These are phyloP conservation scores for Ctenoplectra terminalis DNA, from an alignment of 1,140 invertebrate genomes.

Conservation along the genomic window DNA sequence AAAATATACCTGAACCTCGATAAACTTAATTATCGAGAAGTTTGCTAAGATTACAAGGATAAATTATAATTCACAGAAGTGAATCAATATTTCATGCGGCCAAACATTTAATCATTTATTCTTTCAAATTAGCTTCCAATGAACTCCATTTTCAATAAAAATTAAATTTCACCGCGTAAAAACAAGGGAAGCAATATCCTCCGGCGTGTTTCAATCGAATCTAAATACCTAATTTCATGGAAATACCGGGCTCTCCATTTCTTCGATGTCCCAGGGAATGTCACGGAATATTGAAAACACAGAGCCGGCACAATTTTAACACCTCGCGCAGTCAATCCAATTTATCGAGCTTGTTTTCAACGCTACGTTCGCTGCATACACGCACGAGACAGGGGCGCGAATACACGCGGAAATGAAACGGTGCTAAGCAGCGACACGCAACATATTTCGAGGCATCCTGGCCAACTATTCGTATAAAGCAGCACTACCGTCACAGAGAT, in stretches of 20 bases:
- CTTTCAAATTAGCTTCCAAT: not conserved
- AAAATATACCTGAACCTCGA: not conserved
- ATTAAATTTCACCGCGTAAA: not conserved
- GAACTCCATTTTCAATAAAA: not conserved
- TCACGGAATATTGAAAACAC: not conserved
- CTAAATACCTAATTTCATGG: not conserved
- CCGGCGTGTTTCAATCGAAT: not conserved
- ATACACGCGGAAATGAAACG: not conserved
- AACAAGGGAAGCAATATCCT: not conserved
- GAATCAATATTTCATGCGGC: slow-evolving; percentile 18
- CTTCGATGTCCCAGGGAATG: not conserved
- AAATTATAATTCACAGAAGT: not conserved
- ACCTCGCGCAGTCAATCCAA: not conserved
- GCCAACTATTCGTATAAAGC: slow-evolving; percentile 15
- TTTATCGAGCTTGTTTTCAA: slow-evolving; percentile 5
- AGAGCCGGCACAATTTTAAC: not conserved
- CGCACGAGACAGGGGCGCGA: not conserved
- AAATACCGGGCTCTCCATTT: not conserved
- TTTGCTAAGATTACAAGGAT: slow-evolving; percentile 9
- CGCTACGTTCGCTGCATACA: not conserved
- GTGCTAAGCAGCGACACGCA: slow-evolving; percentile 9
- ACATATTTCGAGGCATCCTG: slow-evolving; percentile 22
- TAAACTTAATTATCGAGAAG: not conserved
- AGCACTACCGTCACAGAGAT: slow-evolving; percentile 2
- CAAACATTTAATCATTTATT: not conserved